phyloP scores from a whole-genome alignment of 2,888 invertebrate genomes.

The Acrobasis repandana region DNA sequence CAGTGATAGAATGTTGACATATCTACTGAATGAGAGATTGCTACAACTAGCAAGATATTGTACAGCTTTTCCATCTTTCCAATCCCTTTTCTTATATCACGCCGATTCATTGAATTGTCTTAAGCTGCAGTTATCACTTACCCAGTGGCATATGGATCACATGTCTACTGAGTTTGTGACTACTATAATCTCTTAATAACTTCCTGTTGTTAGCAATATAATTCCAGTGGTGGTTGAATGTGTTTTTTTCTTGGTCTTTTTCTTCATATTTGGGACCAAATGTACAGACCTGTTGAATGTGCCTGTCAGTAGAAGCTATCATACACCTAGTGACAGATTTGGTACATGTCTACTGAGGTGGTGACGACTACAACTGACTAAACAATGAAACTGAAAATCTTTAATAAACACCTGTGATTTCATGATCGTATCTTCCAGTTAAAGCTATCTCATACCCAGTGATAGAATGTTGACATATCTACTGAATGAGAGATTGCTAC shows the following conservation, averaged over 20 bases:
- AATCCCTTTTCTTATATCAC: too few species aligned
- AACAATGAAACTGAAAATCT: not conserved
- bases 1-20: conserved; percentile 33
- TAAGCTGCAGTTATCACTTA: not conserved
- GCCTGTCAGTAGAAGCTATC: conserved; percentile 3
- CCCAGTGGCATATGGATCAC: conserved; percentile 14
- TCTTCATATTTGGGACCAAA: too few species aligned
- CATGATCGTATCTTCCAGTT: not conserved
- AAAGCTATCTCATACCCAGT: conserved; percentile 32
- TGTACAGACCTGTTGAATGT: not conserved
- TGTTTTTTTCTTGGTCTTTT: too few species aligned
- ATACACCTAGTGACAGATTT: conserved; percentile 8
- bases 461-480: conserved; percentile 31
- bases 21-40: conserved; percentile 30
- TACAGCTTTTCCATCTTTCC: too few species aligned
- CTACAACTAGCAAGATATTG: conserved; percentile 17
- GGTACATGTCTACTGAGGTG: conserved; percentile 17
- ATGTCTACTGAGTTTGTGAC: conserved; percentile 32
- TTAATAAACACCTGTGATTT: too few species aligned
- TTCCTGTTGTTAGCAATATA: too few species aligned
- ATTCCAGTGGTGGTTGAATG: too few species aligned
- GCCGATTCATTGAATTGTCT: too few species aligned
- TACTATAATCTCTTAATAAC: not conserved
- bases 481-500: conserved; percentile 29
- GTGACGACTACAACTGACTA: not conserved